Conservation (phyloP, 1,140 invertebrate species). For the Parasteatoda tepidariorum region DNA sequence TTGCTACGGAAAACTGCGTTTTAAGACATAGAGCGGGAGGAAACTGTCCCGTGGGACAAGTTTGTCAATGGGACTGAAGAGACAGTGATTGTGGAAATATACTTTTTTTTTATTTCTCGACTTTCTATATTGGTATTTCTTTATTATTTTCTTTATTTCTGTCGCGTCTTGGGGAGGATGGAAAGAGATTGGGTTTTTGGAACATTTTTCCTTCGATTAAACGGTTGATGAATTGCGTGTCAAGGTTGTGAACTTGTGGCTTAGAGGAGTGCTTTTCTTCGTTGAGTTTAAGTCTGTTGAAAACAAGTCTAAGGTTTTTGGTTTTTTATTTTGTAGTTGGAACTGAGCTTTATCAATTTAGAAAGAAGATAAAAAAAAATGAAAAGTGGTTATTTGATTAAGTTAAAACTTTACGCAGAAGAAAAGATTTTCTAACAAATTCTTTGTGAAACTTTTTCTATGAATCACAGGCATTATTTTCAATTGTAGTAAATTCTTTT, state of each 20-base stretch:
- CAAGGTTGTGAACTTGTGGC: background rate
- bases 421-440: no score
- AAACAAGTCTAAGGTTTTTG: no score
- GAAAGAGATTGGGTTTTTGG: conserved; percentile 10
- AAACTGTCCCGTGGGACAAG: conserved; percentile 4
- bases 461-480: no score
- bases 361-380: no score
- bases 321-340: no score
- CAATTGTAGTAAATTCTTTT: no score
- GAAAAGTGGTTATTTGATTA: no score
- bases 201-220: conserved; percentile 28
- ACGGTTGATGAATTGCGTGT: conserved; percentile 43
- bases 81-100: conserved; percentile 37
- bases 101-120: background rate
- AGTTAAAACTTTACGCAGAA: no score
- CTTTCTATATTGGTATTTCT: background rate
- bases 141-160: background rate
- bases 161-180: background rate
- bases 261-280: background rate
- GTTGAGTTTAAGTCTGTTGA: no score
- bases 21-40: conserved; percentile 25
- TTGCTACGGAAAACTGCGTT: background rate
- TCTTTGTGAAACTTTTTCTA: no score
- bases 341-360: no score
- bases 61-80: conserved; percentile 29